A percentile compares a stretch with the other conserved stretches of the same genome.
phyloP scores from a whole-genome alignment of 1,140 invertebrate species.

The Drosophila funebris region DNA sequence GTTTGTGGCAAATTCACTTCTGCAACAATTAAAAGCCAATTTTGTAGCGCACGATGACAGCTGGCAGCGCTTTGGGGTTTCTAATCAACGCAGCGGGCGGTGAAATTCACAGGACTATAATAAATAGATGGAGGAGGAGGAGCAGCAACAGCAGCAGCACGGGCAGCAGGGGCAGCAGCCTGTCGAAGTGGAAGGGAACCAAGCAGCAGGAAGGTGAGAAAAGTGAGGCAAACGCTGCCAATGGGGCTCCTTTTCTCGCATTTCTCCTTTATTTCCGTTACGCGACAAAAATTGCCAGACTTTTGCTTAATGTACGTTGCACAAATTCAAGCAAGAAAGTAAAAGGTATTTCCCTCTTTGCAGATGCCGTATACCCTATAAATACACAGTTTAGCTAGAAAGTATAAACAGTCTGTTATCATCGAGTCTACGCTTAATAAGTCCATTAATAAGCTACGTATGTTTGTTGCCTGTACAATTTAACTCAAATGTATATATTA shows the following conservation, averaged over 20 bases:
- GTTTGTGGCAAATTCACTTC: slow-evolving; percentile 79
- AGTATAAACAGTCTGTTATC: too few species aligned
- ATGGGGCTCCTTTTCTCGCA: slow-evolving; percentile 23
- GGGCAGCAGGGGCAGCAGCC: not conserved
- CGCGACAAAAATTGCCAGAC: slow-evolving; percentile 46
- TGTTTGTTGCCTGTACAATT: too few species aligned
- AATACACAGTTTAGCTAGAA: not conserved
- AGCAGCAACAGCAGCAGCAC: too few species aligned
- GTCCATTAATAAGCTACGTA: too few species aligned
- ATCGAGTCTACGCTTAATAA: too few species aligned
- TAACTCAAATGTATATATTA: too few species aligned
- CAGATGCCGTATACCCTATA: not conserved
- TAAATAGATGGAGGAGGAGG: not conserved
- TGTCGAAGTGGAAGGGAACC: too few species aligned
- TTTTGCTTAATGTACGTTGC: slow-evolving; percentile 35
- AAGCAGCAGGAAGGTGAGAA: not conserved
- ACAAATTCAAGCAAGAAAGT: not conserved
- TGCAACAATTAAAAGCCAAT: slow-evolving; percentile 79
- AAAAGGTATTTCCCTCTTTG: not conserved
- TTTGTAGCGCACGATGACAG: slow-evolving; percentile 47
- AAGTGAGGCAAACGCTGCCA: not conserved
- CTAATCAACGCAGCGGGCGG: slow-evolving; percentile 60
- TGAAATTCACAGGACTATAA: slow-evolving; percentile 13
- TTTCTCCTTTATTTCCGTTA: slow-evolving; percentile 60
- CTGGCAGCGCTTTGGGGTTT: slow-evolving; percentile 52